A percentile compares a stretch with the other conserved stretches of the same genome.
Conservation (phyloP, 2,113 vertebrate species). For the Psittacara wagleri region DNA sequence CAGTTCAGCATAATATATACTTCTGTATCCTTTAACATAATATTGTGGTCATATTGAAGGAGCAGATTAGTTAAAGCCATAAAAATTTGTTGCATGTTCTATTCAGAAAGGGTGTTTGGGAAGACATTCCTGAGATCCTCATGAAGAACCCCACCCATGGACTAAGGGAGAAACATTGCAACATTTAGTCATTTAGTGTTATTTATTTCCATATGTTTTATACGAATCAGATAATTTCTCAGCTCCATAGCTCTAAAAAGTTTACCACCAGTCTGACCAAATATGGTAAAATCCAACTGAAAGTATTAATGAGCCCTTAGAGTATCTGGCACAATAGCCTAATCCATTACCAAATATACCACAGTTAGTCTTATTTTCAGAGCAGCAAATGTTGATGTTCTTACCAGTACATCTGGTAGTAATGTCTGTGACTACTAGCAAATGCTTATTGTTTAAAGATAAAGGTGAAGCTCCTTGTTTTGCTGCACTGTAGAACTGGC, state of each 20-base stretch:
- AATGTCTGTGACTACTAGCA: background rate
- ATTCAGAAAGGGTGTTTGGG: background rate
- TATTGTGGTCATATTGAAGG: conserved; percentile 37
- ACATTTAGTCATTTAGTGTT: background rate
- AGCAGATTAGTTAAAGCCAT: conserved; percentile 44
- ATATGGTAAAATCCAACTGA: background rate
- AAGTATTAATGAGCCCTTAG: background rate
- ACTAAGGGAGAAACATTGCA: background rate
- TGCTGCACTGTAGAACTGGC: background rate
- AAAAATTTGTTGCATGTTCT: conserved; percentile 43
- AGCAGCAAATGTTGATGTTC: background rate
- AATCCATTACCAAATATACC: background rate
- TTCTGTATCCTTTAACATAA: conserved; percentile 69
- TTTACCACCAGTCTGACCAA: background rate
- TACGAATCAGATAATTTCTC: background rate
- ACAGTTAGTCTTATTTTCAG: background rate
- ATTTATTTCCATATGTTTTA: background rate
- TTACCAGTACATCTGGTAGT: background rate
- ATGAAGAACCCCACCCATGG: background rate
- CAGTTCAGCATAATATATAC: conserved; percentile 48
- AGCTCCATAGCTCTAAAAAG: background rate
- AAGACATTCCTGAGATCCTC: conserved; percentile 19
- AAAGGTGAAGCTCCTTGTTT: conserved; percentile 13
- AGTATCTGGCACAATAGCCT: background rate
- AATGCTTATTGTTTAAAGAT: background rate